A percentile compares a stretch with the other conserved stretches of the same genome.
Conservation (phyloP, 2,113 vertebrate genomes). For the Rhizomys pruinosus region DNA sequence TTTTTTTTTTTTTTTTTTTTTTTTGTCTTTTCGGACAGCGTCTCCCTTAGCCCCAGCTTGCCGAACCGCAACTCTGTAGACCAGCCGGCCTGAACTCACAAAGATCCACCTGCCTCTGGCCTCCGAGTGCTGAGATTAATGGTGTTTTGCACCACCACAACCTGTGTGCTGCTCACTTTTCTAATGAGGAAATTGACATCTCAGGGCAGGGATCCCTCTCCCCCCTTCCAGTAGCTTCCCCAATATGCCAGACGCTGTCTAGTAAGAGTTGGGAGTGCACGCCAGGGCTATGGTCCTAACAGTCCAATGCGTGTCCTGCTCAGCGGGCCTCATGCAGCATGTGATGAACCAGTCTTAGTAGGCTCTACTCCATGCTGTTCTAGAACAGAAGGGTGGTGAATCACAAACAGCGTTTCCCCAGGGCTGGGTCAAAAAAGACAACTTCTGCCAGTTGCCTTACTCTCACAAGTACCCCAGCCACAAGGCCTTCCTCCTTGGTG, state of each 20-base stretch:
- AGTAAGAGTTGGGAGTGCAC: not conserved
- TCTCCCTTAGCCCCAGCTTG: too few relatives aligned
- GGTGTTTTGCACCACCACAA: too few relatives aligned
- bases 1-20: too few relatives aligned
- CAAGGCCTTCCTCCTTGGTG: not conserved
- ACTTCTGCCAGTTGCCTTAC: rapidly evolving
- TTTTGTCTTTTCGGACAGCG: too few relatives aligned
- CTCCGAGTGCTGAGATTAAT: too few relatives aligned
- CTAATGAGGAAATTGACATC: not conserved
- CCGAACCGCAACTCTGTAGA: too few relatives aligned
- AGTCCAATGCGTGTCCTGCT: not conserved
- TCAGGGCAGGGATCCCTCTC: rapidly evolving
- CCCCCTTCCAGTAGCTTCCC: not conserved
- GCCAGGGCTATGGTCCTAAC: too few relatives aligned
- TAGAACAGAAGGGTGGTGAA: not conserved
- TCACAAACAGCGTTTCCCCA: not conserved
- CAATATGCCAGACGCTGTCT: not conserved
- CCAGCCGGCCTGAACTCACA: too few relatives aligned
- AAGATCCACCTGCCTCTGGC: too few relatives aligned
- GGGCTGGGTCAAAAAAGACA: not conserved
- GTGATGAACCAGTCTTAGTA: not conserved
- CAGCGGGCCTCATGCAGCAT: not conserved
- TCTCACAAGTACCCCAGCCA: not conserved
- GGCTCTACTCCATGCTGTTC: not conserved
- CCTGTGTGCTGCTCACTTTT: not conserved